These are phyloP conservation scores for Peromyscus polionotus DNA, from an alignment of 2,113 vertebrate genomes.

Conservation along the genomic window DNA sequence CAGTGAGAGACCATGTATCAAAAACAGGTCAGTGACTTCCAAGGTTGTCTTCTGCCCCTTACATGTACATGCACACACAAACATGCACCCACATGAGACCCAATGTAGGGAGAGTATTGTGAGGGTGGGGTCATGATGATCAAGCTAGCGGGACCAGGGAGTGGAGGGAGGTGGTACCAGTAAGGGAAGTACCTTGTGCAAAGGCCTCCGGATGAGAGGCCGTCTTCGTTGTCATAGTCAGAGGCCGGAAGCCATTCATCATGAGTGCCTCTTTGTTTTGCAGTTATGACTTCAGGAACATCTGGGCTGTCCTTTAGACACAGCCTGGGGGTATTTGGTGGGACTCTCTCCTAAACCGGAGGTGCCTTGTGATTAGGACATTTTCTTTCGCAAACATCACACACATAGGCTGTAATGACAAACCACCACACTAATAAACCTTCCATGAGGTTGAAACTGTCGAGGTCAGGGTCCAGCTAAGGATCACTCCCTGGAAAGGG, in stretches of 20 bases:
- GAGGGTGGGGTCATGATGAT: background rate
- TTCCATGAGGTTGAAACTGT: background rate
- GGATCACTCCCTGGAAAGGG: background rate
- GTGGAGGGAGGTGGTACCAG: background rate
- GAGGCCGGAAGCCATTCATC: background rate
- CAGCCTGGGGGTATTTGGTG: conserved; percentile 63
- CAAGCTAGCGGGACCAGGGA: background rate
- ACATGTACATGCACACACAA: background rate
- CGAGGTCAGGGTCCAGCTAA: background rate
- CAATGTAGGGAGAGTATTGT: background rate
- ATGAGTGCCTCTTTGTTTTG: background rate
- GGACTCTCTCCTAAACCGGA: conserved; percentile 26
- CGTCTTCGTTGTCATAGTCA: background rate
- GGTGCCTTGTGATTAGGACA: conserved; percentile 59
- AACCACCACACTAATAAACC: background rate
- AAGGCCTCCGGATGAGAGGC: background rate
- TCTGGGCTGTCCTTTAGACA: conserved; percentile 51
- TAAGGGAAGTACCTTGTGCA: background rate
- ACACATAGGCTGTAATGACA: conserved; percentile 52
- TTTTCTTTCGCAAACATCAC: conserved; percentile 53
- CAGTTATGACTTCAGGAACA: conserved; percentile 63
- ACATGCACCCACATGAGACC: background rate
- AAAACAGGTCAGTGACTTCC: background rate
- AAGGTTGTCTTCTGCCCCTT: background rate
- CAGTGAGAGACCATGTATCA: background rate